phyloP scores from a whole-genome alignment of 2,888 invertebrate species.

The Apoda limacodes region DNA sequence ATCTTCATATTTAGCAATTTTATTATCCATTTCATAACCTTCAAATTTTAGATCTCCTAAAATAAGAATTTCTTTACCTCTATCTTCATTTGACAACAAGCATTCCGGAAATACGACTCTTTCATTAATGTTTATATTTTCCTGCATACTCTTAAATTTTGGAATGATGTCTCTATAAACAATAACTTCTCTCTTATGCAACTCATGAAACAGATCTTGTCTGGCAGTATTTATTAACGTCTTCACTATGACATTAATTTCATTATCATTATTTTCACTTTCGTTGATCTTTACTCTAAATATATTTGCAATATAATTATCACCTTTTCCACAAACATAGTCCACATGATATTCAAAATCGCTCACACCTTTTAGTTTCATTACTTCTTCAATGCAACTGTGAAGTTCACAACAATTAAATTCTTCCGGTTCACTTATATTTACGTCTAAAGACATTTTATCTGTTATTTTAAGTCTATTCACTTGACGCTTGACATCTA shows the following conservation, averaged over 20 bases:
- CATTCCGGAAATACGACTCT: constrained; percentile 37
- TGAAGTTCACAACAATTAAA: constrained; percentile 50
- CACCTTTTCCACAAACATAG: constrained; percentile 40
- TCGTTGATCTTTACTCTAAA: constrained; percentile 45
- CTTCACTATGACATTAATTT: constrained; percentile 43
- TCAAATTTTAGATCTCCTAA: constrained; percentile 39
- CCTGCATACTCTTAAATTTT: constrained; percentile 34
- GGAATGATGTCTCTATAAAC: constrained; percentile 38
- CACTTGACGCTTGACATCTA: too few relatives aligned
- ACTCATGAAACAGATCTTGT: constrained; percentile 44
- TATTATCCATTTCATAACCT: constrained; percentile 36
- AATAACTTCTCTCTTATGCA: constrained; percentile 46
- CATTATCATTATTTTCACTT: constrained; percentile 25
- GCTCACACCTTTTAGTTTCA: constrained; percentile 30
- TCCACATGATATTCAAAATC: constrained; percentile 51
- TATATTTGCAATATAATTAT: constrained; percentile 47
- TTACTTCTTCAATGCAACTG: constrained; percentile 35
- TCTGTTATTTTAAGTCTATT: too few relatives aligned
- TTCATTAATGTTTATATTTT: constrained; percentile 24
- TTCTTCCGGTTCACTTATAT: constrained; percentile 55
- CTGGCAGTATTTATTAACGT: constrained; percentile 46
- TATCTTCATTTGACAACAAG: constrained; percentile 31
- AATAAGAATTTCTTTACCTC: constrained; percentile 44
- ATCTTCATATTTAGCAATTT: constrained; percentile 30
- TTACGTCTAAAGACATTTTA: constrained; percentile 58